These are phyloP conservation scores for Notarius lentiginosus DNA, from an alignment of 2,113 vertebrate species.

Conservation along the genomic window DNA sequence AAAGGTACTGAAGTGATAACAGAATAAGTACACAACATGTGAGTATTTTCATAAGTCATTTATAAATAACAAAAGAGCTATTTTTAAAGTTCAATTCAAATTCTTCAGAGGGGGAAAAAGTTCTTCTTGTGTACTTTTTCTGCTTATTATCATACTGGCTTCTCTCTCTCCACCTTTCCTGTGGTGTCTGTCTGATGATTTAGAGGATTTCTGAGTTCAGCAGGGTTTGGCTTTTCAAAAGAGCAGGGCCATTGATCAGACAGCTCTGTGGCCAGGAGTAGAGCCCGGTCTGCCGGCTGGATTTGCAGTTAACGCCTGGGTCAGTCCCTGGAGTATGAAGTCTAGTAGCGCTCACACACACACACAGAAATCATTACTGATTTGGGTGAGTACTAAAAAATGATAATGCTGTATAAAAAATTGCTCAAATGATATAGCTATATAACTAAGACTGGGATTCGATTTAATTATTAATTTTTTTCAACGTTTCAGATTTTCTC, in stretches of 20 bases:
- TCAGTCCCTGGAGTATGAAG: conserved; percentile 39
- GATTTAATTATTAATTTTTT: conserved; percentile 27
- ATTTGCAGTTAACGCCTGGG: conserved; percentile 82
- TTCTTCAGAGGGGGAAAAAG: neutral
- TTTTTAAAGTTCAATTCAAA: neutral
- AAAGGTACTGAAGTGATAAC: conserved; percentile 7
- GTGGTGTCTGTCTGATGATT: conserved; percentile 69
- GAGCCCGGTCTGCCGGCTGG: conserved; percentile 83
- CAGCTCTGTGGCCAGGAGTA: conserved; percentile 85
- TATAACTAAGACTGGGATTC: neutral
- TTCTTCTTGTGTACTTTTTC: conserved; percentile 25
- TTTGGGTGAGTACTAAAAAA: conserved; percentile 79
- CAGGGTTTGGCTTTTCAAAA: conserved; percentile 97
- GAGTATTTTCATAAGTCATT: neutral
- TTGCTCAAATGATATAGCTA: neutral
- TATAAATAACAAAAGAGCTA: neutral
- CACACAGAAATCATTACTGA: conserved; percentile 72
- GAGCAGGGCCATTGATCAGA: conserved; percentile 88
- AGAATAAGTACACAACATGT: neutral
- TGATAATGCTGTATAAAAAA: conserved; percentile 57
- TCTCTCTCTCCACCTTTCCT: conserved; percentile 45
- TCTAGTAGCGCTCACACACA: neutral
- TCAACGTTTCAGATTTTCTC: neutral
- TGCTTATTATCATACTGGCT: conserved; percentile 20
- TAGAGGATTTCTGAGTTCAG: conserved; percentile 85